Evolutionary conservation across 2,888 invertebrate genomes (phyloP).

Genomic region (Phalera bucephala): DNA sequence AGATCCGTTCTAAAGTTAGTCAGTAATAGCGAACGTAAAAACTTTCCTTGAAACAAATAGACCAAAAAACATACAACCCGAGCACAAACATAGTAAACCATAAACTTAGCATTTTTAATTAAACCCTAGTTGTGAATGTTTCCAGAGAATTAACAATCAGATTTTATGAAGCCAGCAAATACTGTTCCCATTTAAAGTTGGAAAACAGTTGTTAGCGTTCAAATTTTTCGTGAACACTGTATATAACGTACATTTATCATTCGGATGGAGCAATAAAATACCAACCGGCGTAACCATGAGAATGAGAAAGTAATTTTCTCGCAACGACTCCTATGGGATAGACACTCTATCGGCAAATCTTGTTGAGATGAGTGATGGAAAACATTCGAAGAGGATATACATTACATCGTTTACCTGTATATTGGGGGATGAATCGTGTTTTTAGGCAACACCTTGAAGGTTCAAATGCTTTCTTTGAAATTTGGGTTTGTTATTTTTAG

Average conservation of each 20-base stretch:
- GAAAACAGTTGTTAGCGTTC: conserved; percentile 34
- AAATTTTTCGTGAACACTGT: conserved; percentile 30
- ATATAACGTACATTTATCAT: conserved; percentile 40
- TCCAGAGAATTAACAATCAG: conserved; percentile 32
- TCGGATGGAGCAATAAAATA: conserved; percentile 44
- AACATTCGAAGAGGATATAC: conserved; percentile 15
- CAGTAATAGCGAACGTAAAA: no score
- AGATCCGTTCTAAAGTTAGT: no score
- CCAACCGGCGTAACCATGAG: conserved; percentile 29
- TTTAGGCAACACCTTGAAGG: no score
- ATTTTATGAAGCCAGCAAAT: conserved; percentile 31
- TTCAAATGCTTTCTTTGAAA: no score
- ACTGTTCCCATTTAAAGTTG: conserved; percentile 49
- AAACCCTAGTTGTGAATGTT: conserved; percentile 15
- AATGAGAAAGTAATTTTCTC: conserved; percentile 35
- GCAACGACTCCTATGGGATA: conserved; percentile 32
- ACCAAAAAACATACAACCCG: conserved; percentile 7
- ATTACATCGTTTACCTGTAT: conserved; percentile 3
- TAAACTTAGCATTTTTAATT: conserved; percentile 19
- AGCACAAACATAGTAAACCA: conserved; percentile 11
- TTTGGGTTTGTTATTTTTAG: no score
- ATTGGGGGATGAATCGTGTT: not conserved
- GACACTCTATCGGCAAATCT: conserved; percentile 19
- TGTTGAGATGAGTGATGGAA: conserved; percentile 20
- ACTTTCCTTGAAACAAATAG: no score